Conservation (phyloP, 2,113 vertebrate species). For the Corythoichthys haematopterus region DNA sequence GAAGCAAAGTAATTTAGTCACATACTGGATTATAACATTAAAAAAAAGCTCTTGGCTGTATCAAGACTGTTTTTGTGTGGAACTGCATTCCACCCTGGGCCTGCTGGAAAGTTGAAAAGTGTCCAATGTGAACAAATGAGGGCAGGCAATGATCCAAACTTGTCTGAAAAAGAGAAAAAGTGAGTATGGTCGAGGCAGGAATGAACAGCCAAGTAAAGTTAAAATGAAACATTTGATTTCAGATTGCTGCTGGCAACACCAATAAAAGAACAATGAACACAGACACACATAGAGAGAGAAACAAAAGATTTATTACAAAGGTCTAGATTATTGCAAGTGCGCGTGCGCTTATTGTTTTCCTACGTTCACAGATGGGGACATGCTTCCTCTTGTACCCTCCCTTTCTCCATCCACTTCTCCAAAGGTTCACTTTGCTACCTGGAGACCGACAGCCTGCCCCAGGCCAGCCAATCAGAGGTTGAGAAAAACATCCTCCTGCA, state of each 20-base stretch:
- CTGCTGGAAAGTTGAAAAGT: constrained; percentile 47
- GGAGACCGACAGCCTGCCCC: constrained; percentile 65
- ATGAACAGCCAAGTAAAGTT: constrained; percentile 31
- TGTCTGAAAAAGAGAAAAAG: background rate
- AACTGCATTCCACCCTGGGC: constrained; percentile 18
- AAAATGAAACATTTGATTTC: constrained; percentile 52
- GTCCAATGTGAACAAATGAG: constrained; percentile 53
- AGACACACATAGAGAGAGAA: constrained; percentile 8
- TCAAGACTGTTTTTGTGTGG: background rate
- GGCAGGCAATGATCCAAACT: constrained; percentile 12
- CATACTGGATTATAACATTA: background rate
- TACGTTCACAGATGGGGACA: constrained; percentile 45
- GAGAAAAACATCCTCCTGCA: constrained; percentile 53
- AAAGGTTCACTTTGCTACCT: constrained; percentile 70
- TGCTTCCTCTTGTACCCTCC: constrained; percentile 14
- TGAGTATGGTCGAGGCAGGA: background rate
- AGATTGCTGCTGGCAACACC: constrained; percentile 31
- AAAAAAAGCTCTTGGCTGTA: background rate
- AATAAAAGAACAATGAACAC: constrained; percentile 21
- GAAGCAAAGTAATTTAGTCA: background rate
- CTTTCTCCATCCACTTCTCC: constrained; percentile 17
- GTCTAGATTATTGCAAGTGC: constrained; percentile 12
- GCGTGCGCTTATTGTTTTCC: constrained; percentile 30
- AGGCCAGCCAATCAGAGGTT: constrained; percentile 61
- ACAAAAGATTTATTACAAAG: constrained; percentile 4